Evolutionary conservation across 2,113 vertebrate species (phyloP).

Genomic region (Mus musculus): GRCm39 chr12:82767501-82768000

Average conservation of each 20-base stretch:
- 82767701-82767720: not conserved
- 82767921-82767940: not conserved
- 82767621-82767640: not conserved
- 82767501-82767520: not conserved
- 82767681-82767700: not conserved
- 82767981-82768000: not conserved
- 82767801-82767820: not conserved
- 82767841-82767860: not conserved
- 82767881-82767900: conserved; percentile 69
- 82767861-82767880: not conserved
- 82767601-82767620: not conserved
- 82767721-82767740: not conserved
- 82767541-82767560: not conserved
- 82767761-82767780: not conserved
- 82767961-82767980: not conserved
- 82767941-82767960: conserved; percentile 48
- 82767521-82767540: not conserved
- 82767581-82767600: not conserved
- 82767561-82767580: not conserved
- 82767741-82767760: not conserved
- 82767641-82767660: not conserved
- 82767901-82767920: not conserved
- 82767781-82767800: not conserved
- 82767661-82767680: not conserved
- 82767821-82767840: not conserved